Evolutionary conservation across 2,888 invertebrate species (phyloP).

Genomic region (Dryobotodes eremita): DNA sequence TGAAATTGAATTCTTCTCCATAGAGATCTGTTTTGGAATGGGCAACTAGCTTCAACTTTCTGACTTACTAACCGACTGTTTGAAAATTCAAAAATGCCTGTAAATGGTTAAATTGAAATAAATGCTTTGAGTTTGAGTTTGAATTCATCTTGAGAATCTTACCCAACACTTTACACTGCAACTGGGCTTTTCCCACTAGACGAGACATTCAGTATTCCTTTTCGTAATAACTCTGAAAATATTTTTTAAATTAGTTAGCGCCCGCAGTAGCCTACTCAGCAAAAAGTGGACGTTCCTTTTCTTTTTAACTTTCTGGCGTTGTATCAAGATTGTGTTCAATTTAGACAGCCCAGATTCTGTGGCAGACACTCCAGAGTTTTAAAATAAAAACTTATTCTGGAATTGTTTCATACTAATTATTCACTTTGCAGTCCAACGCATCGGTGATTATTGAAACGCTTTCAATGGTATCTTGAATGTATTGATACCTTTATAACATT

Average conservation of each 20-base stretch:
- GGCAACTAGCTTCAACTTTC: too few relatives aligned
- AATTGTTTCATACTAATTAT: not conserved
- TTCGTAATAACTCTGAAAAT: conserved; percentile 2
- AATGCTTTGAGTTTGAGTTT: too few relatives aligned
- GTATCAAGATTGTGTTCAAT: conserved; percentile 26
- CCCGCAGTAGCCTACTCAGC: not conserved
- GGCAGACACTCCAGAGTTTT: not conserved
- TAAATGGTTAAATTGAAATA: too few relatives aligned
- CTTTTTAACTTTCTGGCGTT: conserved; percentile 6
- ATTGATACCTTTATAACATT: too few relatives aligned
- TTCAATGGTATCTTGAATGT: not conserved
- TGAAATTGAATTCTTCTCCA: too few relatives aligned
- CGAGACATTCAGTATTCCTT: not conserved
- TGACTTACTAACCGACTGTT: too few relatives aligned
- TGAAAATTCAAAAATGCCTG: too few relatives aligned
- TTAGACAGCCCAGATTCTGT: not conserved
- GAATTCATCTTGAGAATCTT: not conserved
- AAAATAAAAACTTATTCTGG: not conserved
- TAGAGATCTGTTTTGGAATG: too few relatives aligned
- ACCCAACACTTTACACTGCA: not conserved
- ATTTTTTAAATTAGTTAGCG: conserved; percentile 12
- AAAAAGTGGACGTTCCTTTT: conserved; percentile 2
- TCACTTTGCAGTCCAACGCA: not conserved
- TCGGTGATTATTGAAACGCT: not conserved
- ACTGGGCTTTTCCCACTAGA: not conserved